Percentiles rank a stretch among this genome's conserved stretches.
Evolutionary conservation across 1,140 invertebrate genomes (phyloP).

Genomic region (Gryllus bimaculatus): DNA sequence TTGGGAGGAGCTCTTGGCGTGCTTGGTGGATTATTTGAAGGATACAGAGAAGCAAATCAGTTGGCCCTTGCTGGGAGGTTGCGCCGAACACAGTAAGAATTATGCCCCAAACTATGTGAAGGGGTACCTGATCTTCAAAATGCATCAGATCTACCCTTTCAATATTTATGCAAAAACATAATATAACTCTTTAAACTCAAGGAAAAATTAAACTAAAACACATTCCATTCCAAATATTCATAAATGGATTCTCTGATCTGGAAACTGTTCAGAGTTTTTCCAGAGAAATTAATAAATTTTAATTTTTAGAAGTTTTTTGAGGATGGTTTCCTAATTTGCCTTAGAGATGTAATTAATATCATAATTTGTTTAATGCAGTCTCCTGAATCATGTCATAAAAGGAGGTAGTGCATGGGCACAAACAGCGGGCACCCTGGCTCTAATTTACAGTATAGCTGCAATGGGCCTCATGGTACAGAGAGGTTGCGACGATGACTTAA

Average conservation of each 20-base stretch:
- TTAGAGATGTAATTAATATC: neutral
- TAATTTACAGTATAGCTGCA: neutral
- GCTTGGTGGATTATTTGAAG: neutral
- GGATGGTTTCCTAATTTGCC: no score
- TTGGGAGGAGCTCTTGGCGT: neutral
- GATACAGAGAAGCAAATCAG: neutral
- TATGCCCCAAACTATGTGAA: neutral
- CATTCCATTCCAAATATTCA: no score
- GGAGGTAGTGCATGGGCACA: neutral
- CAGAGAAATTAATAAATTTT: no score
- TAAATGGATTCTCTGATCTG: no score
- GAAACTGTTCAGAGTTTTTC: no score
- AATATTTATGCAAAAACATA: no score
- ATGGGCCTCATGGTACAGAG: neutral
- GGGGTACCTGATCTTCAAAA: no score
- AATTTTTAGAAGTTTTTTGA: no score
- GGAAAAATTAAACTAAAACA: no score
- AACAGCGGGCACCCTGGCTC: neutral
- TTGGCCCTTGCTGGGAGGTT: neutral
- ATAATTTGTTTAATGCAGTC: neutral
- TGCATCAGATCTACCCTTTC: no score
- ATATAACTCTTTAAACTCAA: no score
- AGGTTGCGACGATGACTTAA: neutral
- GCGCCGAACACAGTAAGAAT: neutral
- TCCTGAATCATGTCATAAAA: neutral